Evolutionary conservation across 2,888 invertebrate species (phyloP).

Genomic region (Euzophera pinguis): DNA sequence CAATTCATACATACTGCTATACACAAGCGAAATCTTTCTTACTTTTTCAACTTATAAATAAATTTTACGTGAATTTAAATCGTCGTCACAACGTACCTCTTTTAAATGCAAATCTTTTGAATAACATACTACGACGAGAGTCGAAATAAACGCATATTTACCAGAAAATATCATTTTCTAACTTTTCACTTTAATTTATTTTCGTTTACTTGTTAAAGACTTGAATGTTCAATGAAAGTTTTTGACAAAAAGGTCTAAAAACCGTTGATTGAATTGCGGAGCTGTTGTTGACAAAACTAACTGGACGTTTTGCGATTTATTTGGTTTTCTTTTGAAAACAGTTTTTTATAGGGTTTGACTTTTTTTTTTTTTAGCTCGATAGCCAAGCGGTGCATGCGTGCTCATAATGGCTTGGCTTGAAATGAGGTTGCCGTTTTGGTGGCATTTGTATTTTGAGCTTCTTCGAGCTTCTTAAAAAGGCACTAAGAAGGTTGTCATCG

Average conservation of each 20-base stretch:
- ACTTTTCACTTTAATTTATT: not conserved
- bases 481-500: too few species aligned
- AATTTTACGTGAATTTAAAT: not conserved
- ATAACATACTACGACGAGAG: conserved; percentile 10
- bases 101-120: conserved; percentile 32
- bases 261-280: not conserved
- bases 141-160: not conserved
- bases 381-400: too few species aligned
- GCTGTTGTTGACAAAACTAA: conserved; percentile 11
- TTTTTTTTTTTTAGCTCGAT: too few species aligned
- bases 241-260: not conserved
- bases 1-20: too few species aligned
- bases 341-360: not conserved
- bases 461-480: too few species aligned
- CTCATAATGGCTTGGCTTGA: too few species aligned
- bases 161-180: not conserved
- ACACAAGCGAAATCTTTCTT: not conserved
- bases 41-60: not conserved
- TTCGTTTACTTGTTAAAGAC: not conserved
- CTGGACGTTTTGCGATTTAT: conserved; percentile 2
- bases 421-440: too few species aligned
- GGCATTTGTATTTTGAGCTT: too few species aligned
- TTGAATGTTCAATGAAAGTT: not conserved
- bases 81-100: conserved; percentile 26
- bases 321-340: conserved; percentile 11